Evolutionary conservation across 2,888 invertebrate genomes (phyloP), one percentile per base, ranked within the genome.

Genomic region (Pinctada fucata): DNA sequence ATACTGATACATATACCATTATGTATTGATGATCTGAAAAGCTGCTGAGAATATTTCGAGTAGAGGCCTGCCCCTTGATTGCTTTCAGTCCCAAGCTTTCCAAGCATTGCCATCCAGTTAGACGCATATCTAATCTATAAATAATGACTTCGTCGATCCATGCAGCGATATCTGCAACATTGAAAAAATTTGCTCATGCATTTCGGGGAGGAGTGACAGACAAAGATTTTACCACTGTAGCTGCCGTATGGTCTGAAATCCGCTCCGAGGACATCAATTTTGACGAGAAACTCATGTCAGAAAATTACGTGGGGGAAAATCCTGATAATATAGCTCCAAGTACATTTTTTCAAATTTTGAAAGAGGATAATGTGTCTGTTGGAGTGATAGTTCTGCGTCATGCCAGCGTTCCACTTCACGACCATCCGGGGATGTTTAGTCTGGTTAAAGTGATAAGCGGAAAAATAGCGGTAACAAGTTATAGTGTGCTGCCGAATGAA

Each of bases 401-500:
- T 48, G 95, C 96, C 84, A 95, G 95, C 83, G 95, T 98, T 93
- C 98, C 98, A 0, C 93, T 98, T 73, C 98, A 98, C 89, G 97
- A 98, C 92, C 98, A 98, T 92, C 98, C 98, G 0, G 95, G 95
- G 82, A 98, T 98, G 97, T 94, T 96, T 92, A 97, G 97, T 0
- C 93, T 97, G 6, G 93, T 97, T 10, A 97, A 97, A 94, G 96
- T 97, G 71, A 85, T 92, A 49, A 85, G 90, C 79, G 92, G 92
- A 5, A 82, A 83, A 74, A 77, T 91, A 8, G 78, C 80, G 4
- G 82, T 92, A 3, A 83, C 84, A 48, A 89, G 88, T 52, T 91
- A 87, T 79, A 79, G 74, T 80, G 10, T 49, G 51, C n/a, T 64
- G 5, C 5, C 72, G 68, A 76, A 81, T 73, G 50, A 80, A 58